Percentiles rank a stretch among this genome's conserved stretches.
Conservation (phyloP, 1,140 invertebrate species). For the Pomacea maculata region DNA sequence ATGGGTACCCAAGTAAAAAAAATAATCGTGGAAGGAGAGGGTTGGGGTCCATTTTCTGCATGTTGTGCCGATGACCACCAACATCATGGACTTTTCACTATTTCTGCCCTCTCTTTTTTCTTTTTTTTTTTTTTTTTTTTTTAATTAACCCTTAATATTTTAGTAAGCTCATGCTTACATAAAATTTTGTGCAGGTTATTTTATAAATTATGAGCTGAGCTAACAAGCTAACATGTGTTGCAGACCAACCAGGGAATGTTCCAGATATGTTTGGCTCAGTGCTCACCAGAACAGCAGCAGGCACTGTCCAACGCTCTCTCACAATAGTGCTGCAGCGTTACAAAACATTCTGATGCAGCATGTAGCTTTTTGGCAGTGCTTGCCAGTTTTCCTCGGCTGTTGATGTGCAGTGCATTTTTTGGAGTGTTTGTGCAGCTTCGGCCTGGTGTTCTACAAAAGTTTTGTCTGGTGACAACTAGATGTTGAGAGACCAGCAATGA, state of each 20-base stretch:
- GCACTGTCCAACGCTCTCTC: conserved; percentile 70
- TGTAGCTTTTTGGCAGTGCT: background rate
- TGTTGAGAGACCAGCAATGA: background rate
- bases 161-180: too few species aligned
- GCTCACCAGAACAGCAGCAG: conserved; percentile 82
- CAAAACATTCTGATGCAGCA: background rate
- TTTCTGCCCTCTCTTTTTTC: too few species aligned
- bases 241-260: conserved; percentile 83
- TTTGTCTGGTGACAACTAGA: background rate
- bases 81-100: too few species aligned
- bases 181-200: too few species aligned
- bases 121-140: too few species aligned
- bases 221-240: conserved; percentile 34
- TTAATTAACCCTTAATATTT: too few species aligned
- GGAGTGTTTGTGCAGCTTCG: background rate
- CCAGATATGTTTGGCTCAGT: conserved; percentile 79
- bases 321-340: conserved; percentile 19
- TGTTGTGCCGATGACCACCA: too few species aligned
- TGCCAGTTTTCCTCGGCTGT: background rate
- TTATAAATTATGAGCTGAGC: background rate
- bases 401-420: background rate
- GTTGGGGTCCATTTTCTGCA: too few species aligned
- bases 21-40: too few species aligned
- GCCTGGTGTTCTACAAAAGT: background rate
- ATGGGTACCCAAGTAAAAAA: too few species aligned